phyloP scores from a whole-genome alignment of 2,797 vertebrate species.

The Centroberyx gerrardi region DNA sequence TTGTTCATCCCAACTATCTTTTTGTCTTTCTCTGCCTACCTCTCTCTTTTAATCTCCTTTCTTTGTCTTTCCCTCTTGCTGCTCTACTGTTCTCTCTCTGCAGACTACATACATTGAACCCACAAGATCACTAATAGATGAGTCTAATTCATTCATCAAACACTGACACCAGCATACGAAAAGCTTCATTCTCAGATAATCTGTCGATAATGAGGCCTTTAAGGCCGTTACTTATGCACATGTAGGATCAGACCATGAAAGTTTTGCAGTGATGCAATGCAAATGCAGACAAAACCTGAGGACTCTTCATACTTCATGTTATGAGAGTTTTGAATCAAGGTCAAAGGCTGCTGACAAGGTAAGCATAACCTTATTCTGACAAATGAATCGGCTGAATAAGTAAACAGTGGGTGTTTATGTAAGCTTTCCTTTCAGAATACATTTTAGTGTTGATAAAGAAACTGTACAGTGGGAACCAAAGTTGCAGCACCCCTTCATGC shows the following conservation, averaged over 20 bases:
- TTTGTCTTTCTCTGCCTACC: neutral
- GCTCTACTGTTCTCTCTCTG: neutral
- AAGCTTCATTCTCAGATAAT: neutral
- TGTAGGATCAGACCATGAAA: too few relatives aligned
- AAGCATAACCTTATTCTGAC: too few relatives aligned
- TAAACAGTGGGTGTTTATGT: too few relatives aligned
- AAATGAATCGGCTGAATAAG: too few relatives aligned
- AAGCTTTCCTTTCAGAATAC: too few relatives aligned
- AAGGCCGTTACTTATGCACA: neutral
- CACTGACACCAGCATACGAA: neutral
- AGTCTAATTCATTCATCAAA: conserved; percentile 21
- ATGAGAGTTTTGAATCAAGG: too few relatives aligned
- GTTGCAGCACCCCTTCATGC: too few relatives aligned
- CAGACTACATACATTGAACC: neutral
- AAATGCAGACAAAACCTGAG: neutral
- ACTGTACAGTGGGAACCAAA: too few relatives aligned
- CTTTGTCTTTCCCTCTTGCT: neutral
- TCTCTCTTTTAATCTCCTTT: neutral
- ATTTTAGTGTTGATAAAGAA: too few relatives aligned
- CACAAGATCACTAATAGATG: conserved; percentile 22
- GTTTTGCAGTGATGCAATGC: neutral
- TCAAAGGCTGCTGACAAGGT: too few relatives aligned
- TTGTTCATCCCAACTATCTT: neutral
- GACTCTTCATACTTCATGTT: too few relatives aligned
- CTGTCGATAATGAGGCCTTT: neutral